Base-by-base conservation (phyloP, 2,888 invertebrate genomes). In the Abscondita cerata region DNA sequence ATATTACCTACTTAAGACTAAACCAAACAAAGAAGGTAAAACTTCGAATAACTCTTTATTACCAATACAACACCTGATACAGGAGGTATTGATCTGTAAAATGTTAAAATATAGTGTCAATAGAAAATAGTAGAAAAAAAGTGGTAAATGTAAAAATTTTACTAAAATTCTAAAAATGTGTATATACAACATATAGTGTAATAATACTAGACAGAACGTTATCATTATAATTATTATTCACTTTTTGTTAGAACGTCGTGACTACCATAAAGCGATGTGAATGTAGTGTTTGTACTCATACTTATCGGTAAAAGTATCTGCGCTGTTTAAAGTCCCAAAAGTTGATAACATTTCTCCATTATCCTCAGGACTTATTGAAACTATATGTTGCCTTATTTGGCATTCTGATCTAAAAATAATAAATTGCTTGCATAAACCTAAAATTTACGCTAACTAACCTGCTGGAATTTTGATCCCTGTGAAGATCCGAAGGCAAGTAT, bases 211-310 rank as follows among this genome's bases (percentile, higher is more conserved):
- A 75, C 71, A 57, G 66, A n/a, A n/a, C n/a, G n/a, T n/a, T n/a
- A n/a, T n/a, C n/a, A n/a, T n/a, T n/a, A n/a, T n/a, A n/a, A n/a
- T n/a, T n/a, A n/a, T n/a, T n/a, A n/a, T 75, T 13, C 73, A 75
- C 62, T 75, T 70, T 8, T 68, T 69, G 59, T 75, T 75, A 77
- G 65, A 52, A 77, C 67, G 57, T 81, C 80, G 70, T 83, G 83
- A 70, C 83, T 83, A 36, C 83, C 84, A 66, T 84, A 84, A 71
- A 84, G 84, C 5, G 84, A 84, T 20, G 83, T 84, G 65, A 84
- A 84, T 50, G 83, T 83, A 52, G 84, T 84, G 70, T 84, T 83
- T 53, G 83, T 83, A 73, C 84, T 84, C 62, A 83, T 79, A 74
- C 83, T 83, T 51, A 83, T 69, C 4, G 82, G 83, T 64, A 82